Conservation (phyloP, 2,113 vertebrate species). For the pig (Sus scrofa) region T2T-Sscrofa CM000817.6:154783501-154784000, state of each 20-base stretch:
- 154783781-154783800: not conserved
- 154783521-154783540: too few species aligned
- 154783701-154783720: too few species aligned
- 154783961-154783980: not conserved
- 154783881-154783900: not conserved
- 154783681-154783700: too few species aligned
- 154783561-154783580: too few species aligned
- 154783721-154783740: too few species aligned
- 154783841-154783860: not conserved
- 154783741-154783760: not conserved
- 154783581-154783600: too few species aligned
- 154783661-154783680: too few species aligned
- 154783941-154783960: not conserved
- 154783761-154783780: not conserved
- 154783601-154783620: too few species aligned
- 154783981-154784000: not conserved
- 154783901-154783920: not conserved
- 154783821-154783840: not conserved
- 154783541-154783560: too few species aligned
- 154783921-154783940: not conserved
- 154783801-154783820: not conserved
- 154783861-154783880: fast-evolving
- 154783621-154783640: too few species aligned
- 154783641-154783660: too few species aligned
- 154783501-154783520: too few species aligned